A percentile compares a stretch with the other conserved stretches of the same genome.
Evolutionary conservation across 2,113 vertebrate species (phyloP).

Genomic region (Semicossyphus pulcher): DNA sequence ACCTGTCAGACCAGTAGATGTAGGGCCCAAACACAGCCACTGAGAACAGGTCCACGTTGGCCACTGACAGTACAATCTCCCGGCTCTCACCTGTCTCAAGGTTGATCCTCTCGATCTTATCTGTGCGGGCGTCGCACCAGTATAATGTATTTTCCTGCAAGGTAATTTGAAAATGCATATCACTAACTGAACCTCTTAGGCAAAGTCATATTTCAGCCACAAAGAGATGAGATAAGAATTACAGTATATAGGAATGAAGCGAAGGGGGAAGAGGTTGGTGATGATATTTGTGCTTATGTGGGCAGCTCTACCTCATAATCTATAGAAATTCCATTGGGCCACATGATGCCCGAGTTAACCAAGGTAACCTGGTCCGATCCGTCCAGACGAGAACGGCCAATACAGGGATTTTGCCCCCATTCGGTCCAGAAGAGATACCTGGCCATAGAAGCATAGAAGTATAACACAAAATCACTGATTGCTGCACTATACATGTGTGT

Average conservation of each 20-base stretch:
- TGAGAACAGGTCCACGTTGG: conserved; percentile 98
- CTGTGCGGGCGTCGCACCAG: conserved; percentile 98
- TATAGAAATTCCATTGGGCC: conserved; percentile 98
- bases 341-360: conserved; percentile 91
- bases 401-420: conserved; percentile 96
- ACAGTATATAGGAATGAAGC: background rate
- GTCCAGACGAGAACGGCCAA: conserved; percentile 92
- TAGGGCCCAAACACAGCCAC: conserved; percentile 98
- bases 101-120: conserved; percentile 99
- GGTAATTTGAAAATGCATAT: conserved; percentile 87
- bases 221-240: conserved; percentile 59
- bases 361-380: conserved; percentile 94
- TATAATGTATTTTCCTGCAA: conserved; percentile 99
- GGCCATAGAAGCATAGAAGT: background rate
- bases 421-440: conserved; percentile 99
- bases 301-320: conserved; percentile 91
- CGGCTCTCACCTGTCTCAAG: conserved; percentile 96
- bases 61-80: conserved; percentile 96
- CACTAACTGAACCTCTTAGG: conserved; percentile 52
- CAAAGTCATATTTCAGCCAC: conserved; percentile 71
- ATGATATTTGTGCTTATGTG: conserved; percentile 25
- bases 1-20: conserved; percentile 99
- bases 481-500: background rate
- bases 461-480: background rate
- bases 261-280: conserved; percentile 13